Percentiles rank a stretch among this genome's conserved stretches.
Conservation (phyloP, 2,797 vertebrate species). For the Falco rusticolus region DNA sequence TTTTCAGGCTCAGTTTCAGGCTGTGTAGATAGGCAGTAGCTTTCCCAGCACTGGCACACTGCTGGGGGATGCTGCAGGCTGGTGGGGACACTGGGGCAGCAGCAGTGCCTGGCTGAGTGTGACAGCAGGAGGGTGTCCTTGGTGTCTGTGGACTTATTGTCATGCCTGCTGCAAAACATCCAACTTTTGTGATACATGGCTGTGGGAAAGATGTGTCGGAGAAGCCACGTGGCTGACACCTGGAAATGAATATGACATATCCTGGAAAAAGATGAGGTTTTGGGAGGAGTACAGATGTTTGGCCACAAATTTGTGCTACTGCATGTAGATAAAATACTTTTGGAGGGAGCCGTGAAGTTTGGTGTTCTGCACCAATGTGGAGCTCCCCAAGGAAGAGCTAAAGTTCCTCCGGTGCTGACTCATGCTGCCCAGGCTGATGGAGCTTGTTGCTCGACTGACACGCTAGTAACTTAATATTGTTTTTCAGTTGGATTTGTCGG, state of each 20-base stretch:
- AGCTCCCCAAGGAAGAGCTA: background rate
- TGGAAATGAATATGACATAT: background rate
- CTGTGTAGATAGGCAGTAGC: rapidly evolving
- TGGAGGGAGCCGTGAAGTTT: background rate
- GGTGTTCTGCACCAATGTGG: rapidly evolving
- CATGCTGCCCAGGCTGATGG: background rate
- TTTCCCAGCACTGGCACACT: background rate
- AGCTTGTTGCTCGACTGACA: background rate
- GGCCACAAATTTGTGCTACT: background rate
- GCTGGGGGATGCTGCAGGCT: background rate
- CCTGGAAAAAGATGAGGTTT: background rate
- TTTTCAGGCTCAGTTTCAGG: background rate
- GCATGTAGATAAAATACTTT: background rate
- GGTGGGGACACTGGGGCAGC: background rate
- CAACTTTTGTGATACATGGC: background rate
- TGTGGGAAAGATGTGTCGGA: rapidly evolving
- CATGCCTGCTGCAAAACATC: background rate
- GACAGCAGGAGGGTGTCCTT: background rate
- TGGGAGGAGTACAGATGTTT: background rate
- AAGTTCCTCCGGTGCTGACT: background rate
- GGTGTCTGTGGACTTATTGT: background rate
- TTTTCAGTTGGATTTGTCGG: background rate
- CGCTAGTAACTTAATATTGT: background rate
- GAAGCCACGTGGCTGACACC: background rate
- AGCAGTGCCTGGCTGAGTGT: background rate